These are phyloP conservation scores for Propithecus perrieri DNA, from an alignment of 2,797 vertebrate genomes.

Conservation along the genomic window DNA sequence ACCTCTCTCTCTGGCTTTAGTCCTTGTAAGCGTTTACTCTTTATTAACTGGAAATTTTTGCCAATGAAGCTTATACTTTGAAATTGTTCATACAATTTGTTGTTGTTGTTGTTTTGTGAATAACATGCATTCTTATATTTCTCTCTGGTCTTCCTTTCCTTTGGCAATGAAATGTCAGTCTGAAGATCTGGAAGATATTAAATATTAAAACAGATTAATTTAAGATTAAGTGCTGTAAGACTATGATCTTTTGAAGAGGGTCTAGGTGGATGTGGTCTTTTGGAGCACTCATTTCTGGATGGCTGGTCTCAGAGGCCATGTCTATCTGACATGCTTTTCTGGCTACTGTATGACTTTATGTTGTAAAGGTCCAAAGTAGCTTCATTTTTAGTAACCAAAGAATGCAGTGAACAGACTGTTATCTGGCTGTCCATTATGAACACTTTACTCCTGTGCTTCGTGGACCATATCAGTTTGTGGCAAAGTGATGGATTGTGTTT, in stretches of 20 bases:
- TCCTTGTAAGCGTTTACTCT: background rate
- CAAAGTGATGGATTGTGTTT: constrained; percentile 66
- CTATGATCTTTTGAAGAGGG: constrained; percentile 7
- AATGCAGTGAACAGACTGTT: constrained; percentile 18
- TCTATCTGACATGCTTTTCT: background rate
- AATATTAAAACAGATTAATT: constrained; percentile 42
- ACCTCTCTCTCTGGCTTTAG: background rate
- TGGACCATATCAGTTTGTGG: constrained; percentile 10
- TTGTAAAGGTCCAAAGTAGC: background rate
- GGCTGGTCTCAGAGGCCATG: background rate
- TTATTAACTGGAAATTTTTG: constrained; percentile 4
- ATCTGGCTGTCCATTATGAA: constrained; percentile 18
- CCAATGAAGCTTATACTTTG: background rate
- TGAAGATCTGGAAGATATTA: constrained; percentile 49
- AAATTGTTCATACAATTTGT: background rate
- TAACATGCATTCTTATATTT: constrained; percentile 4
- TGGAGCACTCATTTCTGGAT: background rate
- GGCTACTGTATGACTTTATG: background rate
- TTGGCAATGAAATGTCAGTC: constrained; percentile 23
- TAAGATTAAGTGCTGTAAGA: background rate
- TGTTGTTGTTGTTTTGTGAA: background rate
- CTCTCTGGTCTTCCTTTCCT: constrained; percentile 36
- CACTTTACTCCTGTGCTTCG: constrained; percentile 18
- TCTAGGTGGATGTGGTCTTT: background rate
- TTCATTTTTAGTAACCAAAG: constrained; percentile 57